These are phyloP conservation scores for Euzophera pinguis DNA, from an alignment of 2,888 invertebrate species.

Conservation along the genomic window DNA sequence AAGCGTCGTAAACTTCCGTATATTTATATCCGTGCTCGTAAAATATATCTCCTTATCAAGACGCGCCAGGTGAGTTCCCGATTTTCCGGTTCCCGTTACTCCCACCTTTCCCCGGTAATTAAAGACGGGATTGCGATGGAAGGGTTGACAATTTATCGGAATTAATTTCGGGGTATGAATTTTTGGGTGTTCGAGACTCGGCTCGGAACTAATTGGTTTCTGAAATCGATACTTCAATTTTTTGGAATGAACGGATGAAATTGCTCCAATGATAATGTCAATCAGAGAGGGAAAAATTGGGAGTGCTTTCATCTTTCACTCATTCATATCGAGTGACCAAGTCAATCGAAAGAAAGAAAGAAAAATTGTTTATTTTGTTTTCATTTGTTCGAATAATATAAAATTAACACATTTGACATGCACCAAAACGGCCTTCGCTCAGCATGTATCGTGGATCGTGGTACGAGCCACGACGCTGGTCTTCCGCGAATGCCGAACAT, in stretches of 20 bases:
- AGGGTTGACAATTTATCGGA: slow-evolving; percentile 27
- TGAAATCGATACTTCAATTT: not conserved
- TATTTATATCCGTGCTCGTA: slow-evolving; percentile 25
- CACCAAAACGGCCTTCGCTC: too few species aligned
- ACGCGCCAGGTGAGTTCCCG: slow-evolving; percentile 32
- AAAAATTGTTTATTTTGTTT: too few species aligned
- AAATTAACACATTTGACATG: too few species aligned
- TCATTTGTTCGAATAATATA: too few species aligned
- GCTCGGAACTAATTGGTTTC: slow-evolving; percentile 7
- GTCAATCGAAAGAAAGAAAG: too few species aligned
- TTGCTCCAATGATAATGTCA: too few species aligned
- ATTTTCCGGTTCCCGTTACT: slow-evolving; percentile 29
- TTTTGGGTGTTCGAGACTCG: slow-evolving; percentile 9
- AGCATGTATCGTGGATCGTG: too few species aligned
- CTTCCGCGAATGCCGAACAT: too few species aligned
- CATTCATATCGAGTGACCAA: too few species aligned
- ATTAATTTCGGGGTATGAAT: slow-evolving; percentile 20
- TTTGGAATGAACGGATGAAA: not conserved
- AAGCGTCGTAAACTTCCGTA: not conserved
- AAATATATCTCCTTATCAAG: slow-evolving; percentile 41
- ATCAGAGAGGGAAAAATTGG: too few species aligned
- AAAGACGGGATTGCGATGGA: slow-evolving; percentile 43
- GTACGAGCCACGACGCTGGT: too few species aligned
- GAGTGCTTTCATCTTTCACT: too few species aligned
- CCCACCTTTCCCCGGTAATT: slow-evolving; percentile 54